Base-by-base conservation (phyloP, 1,140 invertebrate species). In the Caenorhabditis inopinata region DNA sequence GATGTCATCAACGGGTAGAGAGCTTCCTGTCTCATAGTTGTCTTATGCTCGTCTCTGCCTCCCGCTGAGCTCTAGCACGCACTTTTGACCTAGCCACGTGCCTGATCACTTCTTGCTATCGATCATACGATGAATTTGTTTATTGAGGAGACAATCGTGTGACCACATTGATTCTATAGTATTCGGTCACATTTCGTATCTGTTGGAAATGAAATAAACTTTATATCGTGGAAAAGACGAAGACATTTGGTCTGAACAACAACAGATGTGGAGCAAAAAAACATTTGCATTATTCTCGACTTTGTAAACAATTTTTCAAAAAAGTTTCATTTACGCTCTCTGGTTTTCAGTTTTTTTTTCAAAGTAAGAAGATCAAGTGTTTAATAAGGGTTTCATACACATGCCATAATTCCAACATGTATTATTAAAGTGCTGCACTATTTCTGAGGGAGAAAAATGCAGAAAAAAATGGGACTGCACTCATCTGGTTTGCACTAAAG, bases 51-150 rank as follows among this genome's bases (percentile, higher is more conserved):
- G 23, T 42, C 23, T 68, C 12, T 29, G 1, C 21, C 58, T 68
- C 58, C 58, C 58, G 58, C 58, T 38, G 58, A 38, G 58, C 7
- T 38, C 58, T 38, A 68, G 38, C 58, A 68, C 38, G 32, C 58
- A 68, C 58, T 68, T 68, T 68, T 68, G 58, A 68, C 58, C 58
- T 68, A 18, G 32, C 58, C 58, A 68, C 58, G 58, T 68, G 58
- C 32, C n/a, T 42, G 58, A 68, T 68, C 58, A 42, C 58, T 68
- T 68, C 58, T 68, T 68, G 58, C 38, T 68, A 68, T 68, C 58
- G 58, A 68, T 68, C 58, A 68, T 32, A 68, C 29, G 58, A 38
- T 32, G 58, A 68, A 68, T 68, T 68, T 68, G 58, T 38, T 68
- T 68, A 68, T 38, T 29, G 35, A 32, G 58, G 58, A 68, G 58